phyloP scores from a whole-genome alignment of 2,888 invertebrate genomes.

The Trichogramma evanescens region DNA sequence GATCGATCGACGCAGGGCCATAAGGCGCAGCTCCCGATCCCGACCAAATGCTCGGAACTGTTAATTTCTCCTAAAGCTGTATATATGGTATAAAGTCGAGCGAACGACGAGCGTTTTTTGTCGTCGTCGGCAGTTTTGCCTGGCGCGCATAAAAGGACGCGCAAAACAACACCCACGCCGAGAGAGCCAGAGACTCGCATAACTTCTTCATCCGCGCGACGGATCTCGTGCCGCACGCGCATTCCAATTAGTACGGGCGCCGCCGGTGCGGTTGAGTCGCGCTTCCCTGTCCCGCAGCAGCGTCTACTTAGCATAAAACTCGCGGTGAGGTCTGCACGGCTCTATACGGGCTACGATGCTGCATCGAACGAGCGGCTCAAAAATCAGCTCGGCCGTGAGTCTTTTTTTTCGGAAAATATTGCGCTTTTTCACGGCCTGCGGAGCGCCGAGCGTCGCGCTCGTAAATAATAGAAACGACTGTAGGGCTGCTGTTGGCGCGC shows the following conservation, averaged over 20 bases:
- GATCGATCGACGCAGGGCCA: too few relatives aligned
- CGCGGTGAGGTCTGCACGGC: conserved; percentile 25
- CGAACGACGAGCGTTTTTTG: too few relatives aligned
- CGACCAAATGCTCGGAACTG: too few relatives aligned
- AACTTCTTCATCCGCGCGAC: conserved; percentile 5
- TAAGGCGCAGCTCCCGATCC: too few relatives aligned
- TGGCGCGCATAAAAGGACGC: conserved; percentile 1
- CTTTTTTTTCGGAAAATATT: too few relatives aligned
- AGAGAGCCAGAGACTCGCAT: not conserved
- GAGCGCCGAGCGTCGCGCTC: not conserved
- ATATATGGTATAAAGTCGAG: too few relatives aligned
- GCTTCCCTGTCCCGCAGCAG: conserved; percentile 26
- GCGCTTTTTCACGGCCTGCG: too few relatives aligned
- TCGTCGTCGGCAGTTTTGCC: not conserved
- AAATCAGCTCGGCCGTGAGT: too few relatives aligned
- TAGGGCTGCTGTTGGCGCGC: not conserved
- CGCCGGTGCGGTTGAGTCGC: not conserved
- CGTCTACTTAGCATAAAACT: conserved; percentile 43
- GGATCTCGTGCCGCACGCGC: conserved; percentile 3
- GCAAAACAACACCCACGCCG: conserved; percentile 6
- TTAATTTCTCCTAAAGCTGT: too few relatives aligned
- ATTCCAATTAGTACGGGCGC: conserved; percentile 34
- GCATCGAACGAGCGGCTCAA: too few relatives aligned
- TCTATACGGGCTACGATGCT: too few relatives aligned
- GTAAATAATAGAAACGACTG: conserved; percentile 13